These are phyloP conservation scores for Petrocephalus zakoni DNA, from an alignment of 2,113 vertebrate genomes.

Conservation along the genomic window DNA sequence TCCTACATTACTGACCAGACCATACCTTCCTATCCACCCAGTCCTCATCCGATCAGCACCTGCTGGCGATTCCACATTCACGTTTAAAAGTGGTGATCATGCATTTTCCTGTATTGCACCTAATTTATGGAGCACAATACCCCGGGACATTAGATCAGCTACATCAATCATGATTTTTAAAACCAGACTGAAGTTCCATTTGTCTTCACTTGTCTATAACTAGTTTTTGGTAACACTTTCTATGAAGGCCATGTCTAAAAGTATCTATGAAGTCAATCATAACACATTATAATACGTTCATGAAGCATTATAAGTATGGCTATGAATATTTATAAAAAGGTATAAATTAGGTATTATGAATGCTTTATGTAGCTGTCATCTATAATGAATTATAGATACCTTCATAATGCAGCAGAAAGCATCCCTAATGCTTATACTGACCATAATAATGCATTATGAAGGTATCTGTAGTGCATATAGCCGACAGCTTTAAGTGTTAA, in stretches of 20 bases:
- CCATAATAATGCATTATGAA: neutral
- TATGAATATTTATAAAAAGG: neutral
- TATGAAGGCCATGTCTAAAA: neutral
- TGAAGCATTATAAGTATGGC: neutral
- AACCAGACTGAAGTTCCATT: neutral
- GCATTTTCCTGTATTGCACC: neutral
- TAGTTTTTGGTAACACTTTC: neutral
- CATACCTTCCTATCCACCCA: neutral
- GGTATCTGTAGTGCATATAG: neutral
- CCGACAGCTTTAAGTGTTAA: neutral
- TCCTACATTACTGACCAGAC: neutral
- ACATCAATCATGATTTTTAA: neutral
- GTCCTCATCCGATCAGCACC: neutral
- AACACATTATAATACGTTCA: neutral
- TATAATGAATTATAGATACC: neutral
- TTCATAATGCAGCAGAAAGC: neutral
- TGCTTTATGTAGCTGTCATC: neutral
- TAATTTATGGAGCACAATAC: neutral
- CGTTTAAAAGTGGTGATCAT: neutral
- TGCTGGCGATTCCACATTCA: neutral
- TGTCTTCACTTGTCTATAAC: neutral
- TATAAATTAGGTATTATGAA: neutral
- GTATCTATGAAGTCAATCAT: neutral
- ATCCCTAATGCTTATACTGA: neutral
- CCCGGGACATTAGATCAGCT: neutral